Base-by-base conservation (phyloP, 2,797 vertebrate genomes). In the Premnoplex brunnescens region DNA sequence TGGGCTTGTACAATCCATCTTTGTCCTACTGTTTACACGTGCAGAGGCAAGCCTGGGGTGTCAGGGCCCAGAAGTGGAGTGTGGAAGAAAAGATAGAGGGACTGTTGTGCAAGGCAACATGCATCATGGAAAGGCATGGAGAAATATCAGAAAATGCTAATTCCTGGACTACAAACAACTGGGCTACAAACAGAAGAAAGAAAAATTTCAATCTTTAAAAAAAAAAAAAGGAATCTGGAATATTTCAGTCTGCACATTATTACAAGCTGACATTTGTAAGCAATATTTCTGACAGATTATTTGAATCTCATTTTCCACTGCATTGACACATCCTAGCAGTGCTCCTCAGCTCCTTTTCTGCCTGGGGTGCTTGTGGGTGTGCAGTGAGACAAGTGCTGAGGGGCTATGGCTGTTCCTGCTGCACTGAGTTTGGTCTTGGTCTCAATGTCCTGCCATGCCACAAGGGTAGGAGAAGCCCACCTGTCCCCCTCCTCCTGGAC, bases 401-500 rank as follows among this genome's bases (percentile, higher is more conserved):
- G 5, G 17, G 4, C 84, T 79, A 46, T 22, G 28, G 20, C 36
- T 63, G n/a, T 21, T 48, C 14, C 48, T 88, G 52, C 66, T 56
- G 54, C 62, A 34, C 28, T 0, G 0, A 27, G 28, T 51, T 43
- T 81, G 30, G 7, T 52, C 88, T 82, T 62, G 39, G 12, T 49
- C 51, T 59, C 56, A 23, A 0, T 46, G 43, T 39, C 36, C 11
- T 72, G 24, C 64, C 16, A 0, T 39, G 24, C 39, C 36, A 16
- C 0, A 2, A 14, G 30, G 48, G 14, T 21, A 19, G 14, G 13
- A 58, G 73, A 88, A 90, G n/a, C 24, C 21, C n/a, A 58, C 15
- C 7, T 0, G 0, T 1, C 4, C 27, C 8, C 2, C 22, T 41
- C 9, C 36, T 62, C 7, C 22, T 32, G 28, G 23, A 12, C 0